Evolutionary conservation across 2,888 invertebrate species (phyloP).

Genomic region (Dorcus hopei): DNA sequence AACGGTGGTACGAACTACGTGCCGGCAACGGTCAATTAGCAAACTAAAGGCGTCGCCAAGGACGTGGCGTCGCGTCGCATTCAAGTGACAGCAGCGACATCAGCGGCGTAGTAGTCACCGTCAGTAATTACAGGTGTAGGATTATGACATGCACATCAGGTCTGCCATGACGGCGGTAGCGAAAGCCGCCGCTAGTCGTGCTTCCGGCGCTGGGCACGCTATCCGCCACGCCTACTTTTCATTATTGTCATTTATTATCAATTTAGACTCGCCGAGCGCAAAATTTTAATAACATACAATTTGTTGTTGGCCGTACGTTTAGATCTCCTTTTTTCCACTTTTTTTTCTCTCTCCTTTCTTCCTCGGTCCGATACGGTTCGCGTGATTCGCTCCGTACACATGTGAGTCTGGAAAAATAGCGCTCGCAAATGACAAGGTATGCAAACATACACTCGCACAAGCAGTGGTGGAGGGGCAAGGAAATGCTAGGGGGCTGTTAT

Average conservation of each 20-base stretch:
- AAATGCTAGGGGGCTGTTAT: too few relatives aligned
- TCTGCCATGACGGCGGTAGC: conserved; percentile 30
- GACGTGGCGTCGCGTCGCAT: conserved; percentile 1
- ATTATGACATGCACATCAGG: conserved; percentile 25
- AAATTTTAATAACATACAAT: conserved; percentile 50
- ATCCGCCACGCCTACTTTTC: conserved; percentile 45
- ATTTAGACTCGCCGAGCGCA: conserved; percentile 48
- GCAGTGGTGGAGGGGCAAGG: too few relatives aligned
- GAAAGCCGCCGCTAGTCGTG: conserved; percentile 38
- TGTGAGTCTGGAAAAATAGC: too few relatives aligned
- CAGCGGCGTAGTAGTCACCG: conserved; percentile 34
- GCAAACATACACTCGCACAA: too few relatives aligned
- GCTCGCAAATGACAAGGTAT: too few relatives aligned
- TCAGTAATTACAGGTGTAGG: conserved; percentile 20
- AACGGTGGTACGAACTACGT: too few relatives aligned
- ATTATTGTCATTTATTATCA: conserved; percentile 52
- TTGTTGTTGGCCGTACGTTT: conserved; percentile 31
- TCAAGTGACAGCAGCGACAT: conserved; percentile 31
- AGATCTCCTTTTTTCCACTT: conserved; percentile 19
- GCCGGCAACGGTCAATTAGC: too few relatives aligned
- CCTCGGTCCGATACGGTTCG: too few relatives aligned
- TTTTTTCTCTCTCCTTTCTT: conserved; percentile 22
- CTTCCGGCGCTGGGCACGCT: conserved; percentile 44
- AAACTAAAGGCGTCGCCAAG: too few relatives aligned
- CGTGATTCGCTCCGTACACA: too few relatives aligned